Evolutionary conservation across 2,113 vertebrate species (phyloP).

Genomic region (Xiphorhynchus elegans): DNA sequence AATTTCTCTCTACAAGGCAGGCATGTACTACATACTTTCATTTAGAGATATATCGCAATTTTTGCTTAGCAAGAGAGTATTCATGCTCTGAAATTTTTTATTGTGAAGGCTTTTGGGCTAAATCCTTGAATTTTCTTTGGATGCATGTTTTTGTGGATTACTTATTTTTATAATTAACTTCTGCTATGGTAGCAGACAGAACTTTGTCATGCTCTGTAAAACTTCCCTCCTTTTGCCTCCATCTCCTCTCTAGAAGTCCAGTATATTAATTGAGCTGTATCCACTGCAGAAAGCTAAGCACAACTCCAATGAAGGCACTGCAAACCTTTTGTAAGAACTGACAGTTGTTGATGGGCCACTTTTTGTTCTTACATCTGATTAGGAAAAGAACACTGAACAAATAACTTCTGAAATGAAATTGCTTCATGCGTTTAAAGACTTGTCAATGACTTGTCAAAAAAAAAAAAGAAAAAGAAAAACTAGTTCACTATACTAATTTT

Average conservation of each 20-base stretch:
- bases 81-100: not conserved
- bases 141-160: not conserved
- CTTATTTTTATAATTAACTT: not conserved
- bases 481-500: not conserved
- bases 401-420: constrained; percentile 6
- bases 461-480: not conserved
- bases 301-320: not conserved
- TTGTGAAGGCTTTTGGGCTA: not conserved
- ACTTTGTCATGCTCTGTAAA: not conserved
- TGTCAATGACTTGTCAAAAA: not conserved
- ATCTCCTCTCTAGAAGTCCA: not conserved
- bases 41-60: not conserved
- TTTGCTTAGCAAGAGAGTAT: not conserved
- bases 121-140: not conserved
- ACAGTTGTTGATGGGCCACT: not conserved
- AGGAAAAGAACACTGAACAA: constrained; percentile 34
- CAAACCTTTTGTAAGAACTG: not conserved
- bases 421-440: constrained; percentile 38
- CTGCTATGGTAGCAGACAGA: not conserved
- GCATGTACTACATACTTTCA: not conserved
- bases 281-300: not conserved
- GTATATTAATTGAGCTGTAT: not conserved
- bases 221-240: not conserved
- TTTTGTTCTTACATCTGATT: not conserved
- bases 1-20: constrained; percentile 12